phyloP scores from a whole-genome alignment of 2,113 vertebrate species.

The Globicephala melas region DNA sequence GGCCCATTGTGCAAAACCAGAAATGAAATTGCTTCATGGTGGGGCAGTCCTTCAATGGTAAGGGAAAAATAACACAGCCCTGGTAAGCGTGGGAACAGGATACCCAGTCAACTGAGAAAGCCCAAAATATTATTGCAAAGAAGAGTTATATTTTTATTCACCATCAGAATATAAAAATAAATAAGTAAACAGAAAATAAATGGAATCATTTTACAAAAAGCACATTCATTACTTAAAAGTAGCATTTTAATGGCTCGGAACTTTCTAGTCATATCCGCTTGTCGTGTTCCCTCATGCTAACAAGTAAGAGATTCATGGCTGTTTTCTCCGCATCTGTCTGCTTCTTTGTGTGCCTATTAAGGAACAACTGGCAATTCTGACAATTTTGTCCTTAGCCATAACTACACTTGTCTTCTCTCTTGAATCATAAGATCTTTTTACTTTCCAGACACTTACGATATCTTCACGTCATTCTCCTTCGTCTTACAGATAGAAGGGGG shows the following conservation, averaged over 20 bases:
- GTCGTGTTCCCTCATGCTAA: not conserved
- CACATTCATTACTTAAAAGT: not conserved
- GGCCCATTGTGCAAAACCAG: not conserved
- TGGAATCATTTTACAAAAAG: not conserved
- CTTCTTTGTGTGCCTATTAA: not conserved
- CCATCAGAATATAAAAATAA: conserved; percentile 31
- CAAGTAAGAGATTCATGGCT: not conserved
- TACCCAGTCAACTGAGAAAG: not conserved
- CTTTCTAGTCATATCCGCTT: not conserved
- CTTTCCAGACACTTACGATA: not conserved
- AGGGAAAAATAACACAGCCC: not conserved
- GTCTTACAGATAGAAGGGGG: not conserved
- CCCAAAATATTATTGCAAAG: conserved; percentile 22
- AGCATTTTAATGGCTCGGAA: not conserved
- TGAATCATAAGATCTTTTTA: not conserved
- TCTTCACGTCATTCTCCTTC: not conserved
- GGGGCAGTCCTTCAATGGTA: not conserved
- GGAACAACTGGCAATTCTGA: not conserved
- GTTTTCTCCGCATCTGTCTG: not conserved
- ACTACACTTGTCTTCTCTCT: not conserved
- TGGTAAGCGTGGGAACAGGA: not conserved
- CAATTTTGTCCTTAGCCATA: not conserved
- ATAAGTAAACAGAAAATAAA: conserved; percentile 44
- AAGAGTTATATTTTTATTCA: conserved; percentile 52
- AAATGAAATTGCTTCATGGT: not conserved